phyloP scores from a whole-genome alignment of 2,888 invertebrate genomes.

The Amblyjoppa proteus region DNA sequence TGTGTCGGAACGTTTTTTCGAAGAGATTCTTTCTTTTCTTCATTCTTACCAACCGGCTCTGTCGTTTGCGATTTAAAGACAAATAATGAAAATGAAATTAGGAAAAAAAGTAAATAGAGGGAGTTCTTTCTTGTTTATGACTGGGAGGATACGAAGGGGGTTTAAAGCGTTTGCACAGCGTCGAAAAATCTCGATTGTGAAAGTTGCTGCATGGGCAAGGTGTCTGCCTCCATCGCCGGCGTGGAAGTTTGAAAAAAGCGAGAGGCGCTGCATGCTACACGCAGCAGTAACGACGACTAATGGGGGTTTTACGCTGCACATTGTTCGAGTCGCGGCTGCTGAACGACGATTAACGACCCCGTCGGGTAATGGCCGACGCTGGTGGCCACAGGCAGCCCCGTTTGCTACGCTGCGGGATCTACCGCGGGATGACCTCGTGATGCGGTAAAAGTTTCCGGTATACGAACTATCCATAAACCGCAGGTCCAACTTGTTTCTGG shows the following conservation, averaged over 20 bases:
- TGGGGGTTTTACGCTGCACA: conserved; percentile 31
- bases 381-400: neutral
- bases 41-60: neutral
- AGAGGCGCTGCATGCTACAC: neutral
- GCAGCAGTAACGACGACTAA: conserved; percentile 19
- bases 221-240: neutral
- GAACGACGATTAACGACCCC: conserved; percentile 39
- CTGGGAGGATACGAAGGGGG: neutral
- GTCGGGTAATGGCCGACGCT: neutral
- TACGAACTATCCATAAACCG: neutral
- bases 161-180: neutral
- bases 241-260: neutral
- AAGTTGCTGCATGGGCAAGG: neutral
- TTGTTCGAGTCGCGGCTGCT: neutral
- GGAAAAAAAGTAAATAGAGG: neutral
- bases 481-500: neutral
- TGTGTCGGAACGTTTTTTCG: conserved; percentile 36
- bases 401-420: neutral
- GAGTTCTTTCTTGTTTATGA: neutral
- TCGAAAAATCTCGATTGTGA: conserved; percentile 5
- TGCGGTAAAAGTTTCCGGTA: neutral
- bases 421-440: conserved; percentile 3
- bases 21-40: conserved; percentile 3
- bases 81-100: conserved; percentile 6
- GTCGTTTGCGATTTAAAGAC: neutral